Evolutionary conservation across 2,797 vertebrate species (phyloP).

Genomic region (Aulostomus chinensis): DNA sequence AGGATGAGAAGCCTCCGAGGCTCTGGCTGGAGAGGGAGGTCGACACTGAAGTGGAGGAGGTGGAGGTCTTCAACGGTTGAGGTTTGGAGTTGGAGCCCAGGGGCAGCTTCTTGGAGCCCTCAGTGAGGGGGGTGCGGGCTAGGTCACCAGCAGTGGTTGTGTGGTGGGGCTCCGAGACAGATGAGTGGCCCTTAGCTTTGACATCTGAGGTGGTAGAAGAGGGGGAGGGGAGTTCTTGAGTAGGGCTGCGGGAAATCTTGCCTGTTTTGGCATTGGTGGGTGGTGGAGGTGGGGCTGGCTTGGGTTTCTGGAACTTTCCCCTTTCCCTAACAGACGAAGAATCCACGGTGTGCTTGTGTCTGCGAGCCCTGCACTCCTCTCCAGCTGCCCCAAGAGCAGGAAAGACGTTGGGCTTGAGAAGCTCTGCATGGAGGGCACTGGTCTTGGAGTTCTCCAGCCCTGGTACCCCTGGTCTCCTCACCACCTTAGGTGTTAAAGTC

Average conservation of each 20-base stretch:
- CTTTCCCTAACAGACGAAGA: constrained; percentile 81
- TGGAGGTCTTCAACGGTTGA: constrained; percentile 73
- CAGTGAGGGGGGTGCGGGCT: constrained; percentile 58
- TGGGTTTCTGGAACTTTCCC: constrained; percentile 88
- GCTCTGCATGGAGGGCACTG: constrained; percentile 81
- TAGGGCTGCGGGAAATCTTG: constrained; percentile 82
- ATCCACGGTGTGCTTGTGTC: constrained; percentile 84
- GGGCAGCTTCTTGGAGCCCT: constrained; percentile 81
- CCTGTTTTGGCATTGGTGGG: constrained; percentile 81
- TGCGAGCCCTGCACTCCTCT: constrained; percentile 86
- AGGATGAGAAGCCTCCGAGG: constrained; percentile 60
- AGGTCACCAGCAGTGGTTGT: constrained; percentile 70
- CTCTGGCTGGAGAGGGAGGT: constrained; percentile 63
- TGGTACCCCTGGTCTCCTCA: constrained; percentile 78
- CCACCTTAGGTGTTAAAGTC: constrained; percentile 86
- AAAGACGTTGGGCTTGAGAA: constrained; percentile 79
- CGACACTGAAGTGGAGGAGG: constrained; percentile 55
- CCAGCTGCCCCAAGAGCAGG: constrained; percentile 76
- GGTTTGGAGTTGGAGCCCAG: constrained; percentile 87
- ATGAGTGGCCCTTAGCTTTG: constrained; percentile 77
- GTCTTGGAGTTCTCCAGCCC: constrained; percentile 80
- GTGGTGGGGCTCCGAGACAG: constrained; percentile 68
- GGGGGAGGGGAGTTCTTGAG: constrained; percentile 78
- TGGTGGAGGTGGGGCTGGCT: constrained; percentile 90
- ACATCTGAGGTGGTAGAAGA: constrained; percentile 69